Percentiles rank a stretch among this genome's conserved stretches.
These are phyloP conservation scores for Acrocephalus arundinaceus DNA, from an alignment of 2,113 vertebrate genomes.

Conservation along the genomic window DNA sequence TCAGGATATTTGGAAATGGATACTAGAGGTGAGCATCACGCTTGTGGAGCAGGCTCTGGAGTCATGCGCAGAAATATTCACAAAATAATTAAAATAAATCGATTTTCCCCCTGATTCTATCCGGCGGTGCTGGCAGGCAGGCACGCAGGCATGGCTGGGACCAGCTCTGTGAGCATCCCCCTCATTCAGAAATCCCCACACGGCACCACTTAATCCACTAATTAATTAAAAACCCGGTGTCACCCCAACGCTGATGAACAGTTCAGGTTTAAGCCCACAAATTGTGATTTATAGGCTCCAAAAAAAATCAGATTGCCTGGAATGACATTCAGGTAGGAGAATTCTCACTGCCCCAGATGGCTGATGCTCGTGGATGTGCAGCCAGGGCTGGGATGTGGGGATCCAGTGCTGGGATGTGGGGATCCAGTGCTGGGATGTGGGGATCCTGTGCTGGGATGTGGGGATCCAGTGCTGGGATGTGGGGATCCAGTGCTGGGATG, in stretches of 20 bases:
- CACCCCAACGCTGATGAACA: accelerated
- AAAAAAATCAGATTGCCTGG: neutral
- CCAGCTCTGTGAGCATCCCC: neutral
- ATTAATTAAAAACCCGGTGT: neutral
- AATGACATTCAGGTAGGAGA: neutral
- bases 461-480: neutral
- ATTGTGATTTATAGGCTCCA: neutral
- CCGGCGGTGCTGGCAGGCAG: neutral
- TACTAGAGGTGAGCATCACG: neutral
- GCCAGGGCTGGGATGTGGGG: neutral
- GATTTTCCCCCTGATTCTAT: neutral
- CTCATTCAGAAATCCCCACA: neutral
- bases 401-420: neutral
- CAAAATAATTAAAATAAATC: neutral
- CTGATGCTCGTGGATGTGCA: neutral
- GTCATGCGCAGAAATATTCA: neutral
- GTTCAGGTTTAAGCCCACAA: neutral
- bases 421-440: no score
- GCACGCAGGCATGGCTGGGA: no score
- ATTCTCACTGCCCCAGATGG: neutral
- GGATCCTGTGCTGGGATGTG: no score
- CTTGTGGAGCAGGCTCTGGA: neutral
- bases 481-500: no score
- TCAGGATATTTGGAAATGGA: neutral
- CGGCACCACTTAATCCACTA: accelerated